Evolutionary conservation across 1,140 invertebrate genomes (phyloP), one percentile per base, ranked within the genome.

Genomic region (Phymorhynchus buccinoides): DNA sequence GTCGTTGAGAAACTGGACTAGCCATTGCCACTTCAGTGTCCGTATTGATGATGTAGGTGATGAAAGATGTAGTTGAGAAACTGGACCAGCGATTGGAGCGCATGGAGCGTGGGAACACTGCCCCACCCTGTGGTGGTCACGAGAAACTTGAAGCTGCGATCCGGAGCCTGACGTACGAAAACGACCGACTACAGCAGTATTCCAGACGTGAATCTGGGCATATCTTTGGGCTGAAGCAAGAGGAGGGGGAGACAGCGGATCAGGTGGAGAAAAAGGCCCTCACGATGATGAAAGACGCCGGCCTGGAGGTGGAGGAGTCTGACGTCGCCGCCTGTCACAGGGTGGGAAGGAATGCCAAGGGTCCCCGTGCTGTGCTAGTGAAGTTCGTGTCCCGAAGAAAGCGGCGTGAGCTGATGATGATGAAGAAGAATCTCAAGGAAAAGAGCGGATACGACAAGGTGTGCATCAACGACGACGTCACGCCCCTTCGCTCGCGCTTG

Each of bases 151-250:
- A 30, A n/a, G 27, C 66, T 71, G 66, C 1, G 16, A 35, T 71
- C 12, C 27, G 27, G 66, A n/a, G 66, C 9, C 66, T 71, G 27
- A 71, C 66, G 16, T 71, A 71, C 27, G 66, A 3, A 9, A 71
- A 71, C 66, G 66, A 71, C 27, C 27, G 3, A 18, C 66, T 71
- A n/a, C 66, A 71, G 27, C 66, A 71, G 66, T 71, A 71, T 71
- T 30, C 27, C 66, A 1, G 66, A 12, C 12, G 66, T 12, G 66
- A 71, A 2, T 71, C 66, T 0, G 27, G 16, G 12, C 27, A n/a
- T 12, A 71, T 71, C 66, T 71, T 30, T n/a, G 52, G 3, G 66
- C 12, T 71, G 27, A 12, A n/a, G 66, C 27, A n/a, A 9, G 66
- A 71, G 32, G 66, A 71, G 9, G 66, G 32, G 12, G 66, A 71